Base-by-base conservation (phyloP, 2,888 invertebrate genomes). In the Ptychoptera contaminata region DNA sequence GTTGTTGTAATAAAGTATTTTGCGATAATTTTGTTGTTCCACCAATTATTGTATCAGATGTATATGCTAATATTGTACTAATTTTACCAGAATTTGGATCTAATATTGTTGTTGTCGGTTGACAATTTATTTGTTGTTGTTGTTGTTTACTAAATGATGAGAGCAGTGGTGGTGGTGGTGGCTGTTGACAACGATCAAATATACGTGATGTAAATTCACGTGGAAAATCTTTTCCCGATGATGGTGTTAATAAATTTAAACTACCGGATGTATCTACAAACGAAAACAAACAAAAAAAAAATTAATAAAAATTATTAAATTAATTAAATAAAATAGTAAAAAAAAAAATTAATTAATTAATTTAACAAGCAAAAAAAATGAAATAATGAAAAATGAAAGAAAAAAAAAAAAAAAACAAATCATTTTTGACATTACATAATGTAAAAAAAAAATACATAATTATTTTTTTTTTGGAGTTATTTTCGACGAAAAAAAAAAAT, bases 191-290 rank as follows among this genome's bases (percentile, higher is more conserved):
- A 46, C 76, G 65, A 53, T 76, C 76, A 47, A 72, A 71, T 42
- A 75, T 69, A 36, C 75, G 69, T 23, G 73, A 70, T 16, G 76
- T 74, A 58, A 76, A 76, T 54, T 76, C 76, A 46, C 72, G 71
- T 45, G 74, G 73, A 43, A 66, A 61, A 43, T 66, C 65, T 53
- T 63, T 65, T 7, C 74, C 72, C 2, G 76, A 76, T 10, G 74
- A 70, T 12, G 76, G 76, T 37, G 76, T 75, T 44, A 74, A 65
- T 54, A 76, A 69, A 59, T 75, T 76, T 54, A 75, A 58, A 52
- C 76, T 76, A 55, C 75, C 74, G 43, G 76, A 76, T 53, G 75
- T 76, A 56, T 63, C 65, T 64, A 51, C 35, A 56, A 53, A 39
- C 41, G 37, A 37, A 45, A 45, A 37, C 48, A 23, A 16, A 42